A percentile compares a stretch with the other conserved stretches of the same genome.
phyloP scores from a whole-genome alignment of 2,797 vertebrate species.

The Alauda arvensis region DNA sequence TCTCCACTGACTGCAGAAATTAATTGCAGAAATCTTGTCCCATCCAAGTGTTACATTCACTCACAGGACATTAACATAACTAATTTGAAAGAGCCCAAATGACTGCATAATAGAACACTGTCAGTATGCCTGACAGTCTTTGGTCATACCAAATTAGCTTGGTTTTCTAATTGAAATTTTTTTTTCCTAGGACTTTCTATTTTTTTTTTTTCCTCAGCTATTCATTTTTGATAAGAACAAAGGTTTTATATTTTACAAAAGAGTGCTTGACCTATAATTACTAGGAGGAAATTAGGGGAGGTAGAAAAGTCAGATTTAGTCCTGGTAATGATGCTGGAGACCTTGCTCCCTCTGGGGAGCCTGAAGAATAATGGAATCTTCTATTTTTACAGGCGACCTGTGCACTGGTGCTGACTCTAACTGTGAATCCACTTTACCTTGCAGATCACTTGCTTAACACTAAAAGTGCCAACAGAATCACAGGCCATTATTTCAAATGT shows the following conservation, averaged over 20 bases:
- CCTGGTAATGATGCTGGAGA: slow-evolving; percentile 98
- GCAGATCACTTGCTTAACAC: slow-evolving; percentile 84
- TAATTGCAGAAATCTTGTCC: slow-evolving; percentile 99
- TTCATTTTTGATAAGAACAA: slow-evolving; percentile 94
- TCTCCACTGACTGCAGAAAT: slow-evolving; percentile 99
- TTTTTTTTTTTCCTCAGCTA: slow-evolving; percentile 70
- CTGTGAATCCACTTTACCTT: slow-evolving; percentile 83
- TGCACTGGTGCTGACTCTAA: slow-evolving; percentile 80
- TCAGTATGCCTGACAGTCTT: slow-evolving; percentile 98
- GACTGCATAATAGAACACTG: slow-evolving; percentile 99
- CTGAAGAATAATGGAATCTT: slow-evolving; percentile 98
- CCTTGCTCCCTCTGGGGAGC: slow-evolving; percentile 91
- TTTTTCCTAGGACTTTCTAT: slow-evolving; percentile 78
- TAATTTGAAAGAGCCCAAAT: slow-evolving; percentile 99
- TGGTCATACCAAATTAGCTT: slow-evolving; percentile 99
- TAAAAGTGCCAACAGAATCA: slow-evolving; percentile 82
- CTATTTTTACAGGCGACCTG: slow-evolving; percentile 96
- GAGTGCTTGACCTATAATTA: slow-evolving; percentile 99
- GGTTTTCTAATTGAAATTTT: slow-evolving; percentile 97
- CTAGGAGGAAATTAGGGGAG: slow-evolving; percentile 86
- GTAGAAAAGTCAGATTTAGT: slow-evolving; percentile 95
- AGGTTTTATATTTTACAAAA: slow-evolving; percentile 98
- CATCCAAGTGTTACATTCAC: slow-evolving; percentile 99
- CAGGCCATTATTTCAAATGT: slow-evolving; percentile 81
- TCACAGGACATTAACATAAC: slow-evolving; percentile 99